Evolutionary conservation across 2,888 invertebrate genomes (phyloP).

Genomic region (Helobdella robusta): DNA sequence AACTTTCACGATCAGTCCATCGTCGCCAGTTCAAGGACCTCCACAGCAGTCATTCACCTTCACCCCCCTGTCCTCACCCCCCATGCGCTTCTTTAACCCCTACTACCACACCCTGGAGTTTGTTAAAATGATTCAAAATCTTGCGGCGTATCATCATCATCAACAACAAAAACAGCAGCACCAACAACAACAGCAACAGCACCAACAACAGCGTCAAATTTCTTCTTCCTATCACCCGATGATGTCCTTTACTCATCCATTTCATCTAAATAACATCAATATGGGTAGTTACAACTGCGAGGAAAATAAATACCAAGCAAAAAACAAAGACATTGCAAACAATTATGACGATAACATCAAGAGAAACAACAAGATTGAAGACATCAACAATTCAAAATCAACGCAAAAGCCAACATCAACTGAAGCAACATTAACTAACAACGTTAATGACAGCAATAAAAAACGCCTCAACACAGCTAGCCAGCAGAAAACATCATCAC

Average conservation of each 20-base stretch:
- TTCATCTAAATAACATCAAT: too few species aligned
- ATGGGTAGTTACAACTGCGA: too few species aligned
- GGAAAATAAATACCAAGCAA: too few species aligned
- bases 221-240: too few species aligned
- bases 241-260: too few species aligned
- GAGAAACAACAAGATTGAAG: not conserved
- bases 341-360: not conserved
- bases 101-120: slow-evolving; percentile 17
- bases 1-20: not conserved
- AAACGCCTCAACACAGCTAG: not conserved
- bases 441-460: not conserved
- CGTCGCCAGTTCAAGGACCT: not conserved
- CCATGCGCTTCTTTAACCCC: not conserved
- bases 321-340: too few species aligned
- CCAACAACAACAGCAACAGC: too few species aligned
- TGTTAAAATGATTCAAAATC: slow-evolving; percentile 13
- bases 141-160: slow-evolving; percentile 10
- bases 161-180: not conserved
- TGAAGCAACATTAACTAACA: not conserved
- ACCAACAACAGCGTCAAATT: not conserved
- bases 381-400: not conserved
- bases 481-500: not conserved
- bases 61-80: not conserved
- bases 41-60: not conserved
- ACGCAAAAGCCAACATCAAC: not conserved